These are phyloP conservation scores for Oryctolagus cuniculus DNA, from an alignment of 2,113 vertebrate species.

Conservation along the genomic window DNA sequence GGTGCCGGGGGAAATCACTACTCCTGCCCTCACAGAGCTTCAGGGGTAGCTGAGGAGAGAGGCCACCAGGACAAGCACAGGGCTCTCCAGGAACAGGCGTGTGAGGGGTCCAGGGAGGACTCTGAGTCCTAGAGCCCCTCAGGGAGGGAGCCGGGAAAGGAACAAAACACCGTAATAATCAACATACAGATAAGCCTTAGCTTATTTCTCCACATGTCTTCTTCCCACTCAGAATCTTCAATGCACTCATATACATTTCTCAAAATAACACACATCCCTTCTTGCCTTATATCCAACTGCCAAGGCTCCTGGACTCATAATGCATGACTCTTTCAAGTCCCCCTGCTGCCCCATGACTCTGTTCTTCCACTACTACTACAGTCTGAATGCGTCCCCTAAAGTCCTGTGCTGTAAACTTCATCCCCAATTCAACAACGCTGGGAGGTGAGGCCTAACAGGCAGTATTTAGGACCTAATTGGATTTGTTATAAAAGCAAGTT, in stretches of 20 bases:
- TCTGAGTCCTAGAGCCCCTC: background rate
- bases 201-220: background rate
- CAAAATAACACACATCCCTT: background rate
- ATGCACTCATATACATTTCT: background rate
- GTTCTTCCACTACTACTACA: background rate
- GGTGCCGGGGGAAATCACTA: background rate
- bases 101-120: background rate
- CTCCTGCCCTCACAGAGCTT: background rate
- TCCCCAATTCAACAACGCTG: background rate
- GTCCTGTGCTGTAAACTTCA: background rate
- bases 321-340: background rate
- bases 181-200: background rate
- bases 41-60: background rate
- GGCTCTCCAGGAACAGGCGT: background rate
- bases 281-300: background rate
- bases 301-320: background rate
- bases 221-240: background rate
- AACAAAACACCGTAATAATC: background rate
- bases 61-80: background rate
- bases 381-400: background rate
- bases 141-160: background rate
- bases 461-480: background rate
- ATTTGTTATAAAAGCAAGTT: too few species aligned
- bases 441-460: too few species aligned
- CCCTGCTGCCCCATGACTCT: background rate